phyloP scores from a whole-genome alignment of 1,140 invertebrate species.

The Drosophila insularis region DNA sequence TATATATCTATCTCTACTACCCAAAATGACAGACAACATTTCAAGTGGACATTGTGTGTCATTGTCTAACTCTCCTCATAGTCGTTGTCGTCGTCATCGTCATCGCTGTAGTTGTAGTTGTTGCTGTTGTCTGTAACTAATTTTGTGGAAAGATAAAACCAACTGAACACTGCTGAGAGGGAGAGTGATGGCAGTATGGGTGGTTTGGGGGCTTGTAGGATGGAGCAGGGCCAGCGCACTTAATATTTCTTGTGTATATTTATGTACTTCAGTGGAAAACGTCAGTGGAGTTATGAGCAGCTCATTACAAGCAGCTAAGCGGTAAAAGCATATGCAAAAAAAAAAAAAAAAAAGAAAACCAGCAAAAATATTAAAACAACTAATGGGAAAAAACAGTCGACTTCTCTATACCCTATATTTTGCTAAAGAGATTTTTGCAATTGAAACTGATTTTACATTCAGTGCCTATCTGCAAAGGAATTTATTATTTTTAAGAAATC shows the following conservation, averaged over 20 bases:
- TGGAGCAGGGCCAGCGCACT: conserved; percentile 33
- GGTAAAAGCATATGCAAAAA: conserved; percentile 60
- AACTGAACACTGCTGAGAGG: conserved; percentile 3
- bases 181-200: background rate
- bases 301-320: conserved; percentile 64
- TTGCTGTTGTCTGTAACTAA: conserved; percentile 67
- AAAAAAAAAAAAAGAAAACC: conserved; percentile 18
- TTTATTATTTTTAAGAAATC: background rate
- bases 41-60: conserved; percentile 48
- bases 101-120: background rate
- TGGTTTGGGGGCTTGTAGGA: background rate
- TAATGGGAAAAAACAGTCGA: background rate
- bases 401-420: background rate
- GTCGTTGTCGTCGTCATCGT: no score
- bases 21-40: conserved; percentile 73
- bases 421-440: background rate
- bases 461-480: background rate
- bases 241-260: conserved; percentile 53
- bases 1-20: conserved; percentile 10
- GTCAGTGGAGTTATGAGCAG: conserved; percentile 46
- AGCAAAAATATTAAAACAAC: background rate
- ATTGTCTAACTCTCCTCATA: conserved; percentile 16
- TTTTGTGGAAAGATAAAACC: conserved; percentile 67
- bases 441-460: no score
- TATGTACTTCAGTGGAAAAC: conserved; percentile 46